Evolutionary conservation across 2,113 vertebrate genomes (phyloP).

Genomic region (Sialia sialis): DNA sequence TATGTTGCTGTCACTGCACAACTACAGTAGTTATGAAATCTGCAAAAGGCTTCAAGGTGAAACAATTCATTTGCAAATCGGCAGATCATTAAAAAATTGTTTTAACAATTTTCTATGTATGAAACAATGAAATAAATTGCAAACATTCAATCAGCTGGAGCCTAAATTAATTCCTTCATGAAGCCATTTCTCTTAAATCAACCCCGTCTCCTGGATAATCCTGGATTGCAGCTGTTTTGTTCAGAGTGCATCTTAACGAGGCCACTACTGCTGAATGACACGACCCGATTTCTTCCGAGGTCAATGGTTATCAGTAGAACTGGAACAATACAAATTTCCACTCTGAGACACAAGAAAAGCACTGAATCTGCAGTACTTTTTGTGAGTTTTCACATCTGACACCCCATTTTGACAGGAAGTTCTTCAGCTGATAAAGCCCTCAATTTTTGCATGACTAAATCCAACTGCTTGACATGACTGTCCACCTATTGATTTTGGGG

Average conservation of each 20-base stretch:
- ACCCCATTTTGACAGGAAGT: background rate
- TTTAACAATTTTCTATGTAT: background rate
- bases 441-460: background rate
- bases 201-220: background rate
- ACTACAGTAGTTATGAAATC: background rate
- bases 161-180: background rate
- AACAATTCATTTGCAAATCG: background rate
- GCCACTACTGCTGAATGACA: background rate
- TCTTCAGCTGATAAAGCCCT: background rate
- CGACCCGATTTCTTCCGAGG: background rate
- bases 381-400: background rate
- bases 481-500: rapidly evolving
- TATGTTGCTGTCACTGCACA: background rate
- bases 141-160: background rate
- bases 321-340: background rate
- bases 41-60: background rate
- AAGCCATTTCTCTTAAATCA: background rate
- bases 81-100: background rate
- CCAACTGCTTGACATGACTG: background rate
- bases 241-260: background rate
- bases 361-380: background rate
- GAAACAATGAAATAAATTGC: background rate
- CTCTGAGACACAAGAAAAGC: background rate
- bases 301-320: background rate
- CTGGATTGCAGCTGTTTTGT: background rate